Evolutionary conservation across 2,797 vertebrate genomes (phyloP), one percentile per base, ranked within the genome.

Genomic region (Oreochromis grahami): DNA sequence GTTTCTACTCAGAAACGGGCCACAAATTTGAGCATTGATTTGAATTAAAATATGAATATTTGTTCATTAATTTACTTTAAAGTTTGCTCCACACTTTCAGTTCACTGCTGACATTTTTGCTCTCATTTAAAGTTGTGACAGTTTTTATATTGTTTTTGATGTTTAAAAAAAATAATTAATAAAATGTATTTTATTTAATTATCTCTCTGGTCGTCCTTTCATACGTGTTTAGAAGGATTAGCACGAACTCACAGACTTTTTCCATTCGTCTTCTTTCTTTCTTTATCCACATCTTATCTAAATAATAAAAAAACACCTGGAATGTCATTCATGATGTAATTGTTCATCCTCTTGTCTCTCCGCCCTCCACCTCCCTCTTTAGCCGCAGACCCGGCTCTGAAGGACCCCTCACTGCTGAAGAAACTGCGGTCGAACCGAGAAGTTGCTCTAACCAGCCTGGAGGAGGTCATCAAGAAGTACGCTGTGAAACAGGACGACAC

Each of bases 361-460:
- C 7, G 2, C 6, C 26, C 56, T 38, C 7, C 34, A 0, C 6
- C 60, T 1, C 21, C 34, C 38, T 50, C 24, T 34, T 1, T 68
- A 98, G 98, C 94, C 5, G 4, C 78, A 2, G 98, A 99, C 87
- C 98, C 98, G 0, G 98, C 98, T 2, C 90, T 97, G 15, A 9
- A 9, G 1, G 96, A 98, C 88, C 2, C 81, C 0, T 15, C 80
- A 0, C 88, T 99, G 32, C 83, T 95, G 10, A 95, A 91, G 7
- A 96, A 95, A 76, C 96, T 99, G 56, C 96, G 97, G 6, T 89
- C 93, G 2, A 99, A 99, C 92, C 94, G 97, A 21, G 94, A 93
- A 14, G 7, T 95, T 81, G 97, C 97, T 0, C 41, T 97, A 77
- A 91, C 78, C 50, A 95, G 89, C 1, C 93, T 99, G 83, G 97